Evolutionary conservation across 1,140 invertebrate species (phyloP).

Genomic region (Adoxophyes honmai): DNA sequence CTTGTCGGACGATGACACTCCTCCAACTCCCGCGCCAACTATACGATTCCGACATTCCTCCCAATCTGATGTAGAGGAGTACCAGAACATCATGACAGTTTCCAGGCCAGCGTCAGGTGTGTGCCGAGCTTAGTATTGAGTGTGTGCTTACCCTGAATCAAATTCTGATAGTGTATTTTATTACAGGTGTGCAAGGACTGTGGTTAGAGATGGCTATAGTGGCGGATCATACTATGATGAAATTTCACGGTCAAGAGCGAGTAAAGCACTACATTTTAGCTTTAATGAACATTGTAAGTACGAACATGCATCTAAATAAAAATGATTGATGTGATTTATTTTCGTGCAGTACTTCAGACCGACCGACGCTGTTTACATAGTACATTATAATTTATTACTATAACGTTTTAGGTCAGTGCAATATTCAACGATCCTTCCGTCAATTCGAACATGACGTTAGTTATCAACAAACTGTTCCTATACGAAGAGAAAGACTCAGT

Average conservation of each 20-base stretch:
- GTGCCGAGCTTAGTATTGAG: slow-evolving; percentile 26
- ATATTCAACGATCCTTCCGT: slow-evolving; percentile 85
- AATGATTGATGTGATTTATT: slow-evolving; percentile 24
- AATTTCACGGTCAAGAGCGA: slow-evolving; percentile 82
- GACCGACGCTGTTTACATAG: slow-evolving; percentile 34
- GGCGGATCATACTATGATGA: slow-evolving; percentile 83
- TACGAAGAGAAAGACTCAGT: slow-evolving; percentile 80
- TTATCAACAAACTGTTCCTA: slow-evolving; percentile 81
- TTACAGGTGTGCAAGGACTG: slow-evolving; percentile 61
- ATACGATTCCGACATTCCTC: slow-evolving; percentile 43
- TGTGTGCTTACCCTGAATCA: slow-evolving; percentile 14
- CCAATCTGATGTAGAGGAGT: slow-evolving; percentile 44
- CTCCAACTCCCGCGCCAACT: slow-evolving; percentile 34
- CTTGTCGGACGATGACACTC: slow-evolving; percentile 46
- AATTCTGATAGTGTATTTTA: slow-evolving; percentile 33
- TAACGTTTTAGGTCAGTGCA: slow-evolving; percentile 80
- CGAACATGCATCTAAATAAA: not conserved
- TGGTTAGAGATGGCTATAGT: slow-evolving; percentile 85
- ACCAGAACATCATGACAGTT: slow-evolving; percentile 39
- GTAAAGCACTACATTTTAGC: slow-evolving; percentile 85
- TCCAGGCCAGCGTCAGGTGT: slow-evolving; percentile 64
- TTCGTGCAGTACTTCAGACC: slow-evolving; percentile 33
- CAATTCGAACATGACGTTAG: slow-evolving; percentile 81
- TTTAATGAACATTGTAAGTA: slow-evolving; percentile 86
- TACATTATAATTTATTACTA: slow-evolving; percentile 52